Base-by-base conservation (phyloP, 1,140 invertebrate species). In the Drosophila virilis region DNA sequence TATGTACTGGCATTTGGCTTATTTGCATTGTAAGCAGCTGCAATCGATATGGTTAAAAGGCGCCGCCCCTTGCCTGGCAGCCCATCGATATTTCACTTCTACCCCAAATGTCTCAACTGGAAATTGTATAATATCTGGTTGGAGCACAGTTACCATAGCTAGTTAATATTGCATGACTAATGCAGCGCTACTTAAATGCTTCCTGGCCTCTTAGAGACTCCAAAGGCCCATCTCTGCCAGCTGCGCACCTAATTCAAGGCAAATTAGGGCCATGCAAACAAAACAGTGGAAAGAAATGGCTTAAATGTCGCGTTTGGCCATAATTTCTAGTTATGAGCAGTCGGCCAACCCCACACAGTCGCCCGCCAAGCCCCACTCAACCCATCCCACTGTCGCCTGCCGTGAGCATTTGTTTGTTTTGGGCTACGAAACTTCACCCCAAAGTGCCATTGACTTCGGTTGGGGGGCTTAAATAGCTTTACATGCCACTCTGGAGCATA, bases 241-340 rank as follows among this genome's bases (percentile, higher is more conserved):
- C 13, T 50, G 40, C 45, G 43, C 42, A 70, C 65, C 46, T 51
- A 43, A 72, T 52, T 10, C 28, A 15, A 15, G 54, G 13, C 74
- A 82, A 86, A 85, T 85, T 85, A 82, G 75, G 83, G 82, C 67
- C 82, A 86, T 69, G 78, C 78, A 80, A 85, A 78, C 82, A 80
- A 58, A 74, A 58, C 37, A 72, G 52, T 67, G 38, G 35, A 60
- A 81, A 89, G 72, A 86, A 90, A 83, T 80, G 89, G 81, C 83
- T 91, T 86, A 81, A 91, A 90, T 91, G 79, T 91, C 84, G 85
- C 85, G 77, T 80, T 28, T 84, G 80, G 77, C 74, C 80, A 89
- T 89, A 84, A 89, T 89, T 84, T 84, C 84, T 88, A 78, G 77
- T 89, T 84, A 88, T 74, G 61, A 58, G 58, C 69, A 66, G 77